Evolutionary conservation across 2,888 invertebrate species (phyloP), one percentile per base, ranked within the genome.

Genomic region (Scaptomyza polygonia): DNA sequence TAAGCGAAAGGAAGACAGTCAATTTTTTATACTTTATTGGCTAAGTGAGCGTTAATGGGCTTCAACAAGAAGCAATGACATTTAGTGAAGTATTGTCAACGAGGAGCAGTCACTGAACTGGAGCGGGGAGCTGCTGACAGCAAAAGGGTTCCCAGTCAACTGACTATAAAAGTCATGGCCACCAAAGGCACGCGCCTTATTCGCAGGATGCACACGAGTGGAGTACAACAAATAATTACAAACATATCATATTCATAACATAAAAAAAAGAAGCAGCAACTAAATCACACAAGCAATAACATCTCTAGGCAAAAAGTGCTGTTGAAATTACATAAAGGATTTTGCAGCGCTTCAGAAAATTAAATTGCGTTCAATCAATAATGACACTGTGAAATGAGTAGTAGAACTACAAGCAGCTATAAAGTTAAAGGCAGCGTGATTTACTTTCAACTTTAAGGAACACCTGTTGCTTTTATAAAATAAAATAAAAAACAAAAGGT

Each of bases 141-240:
- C 18, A 11, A 40, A 43, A 21, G 18, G 32, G 36, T 54, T 21
- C 14, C 29, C 56, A 27, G 40, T 30, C 42, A 56, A 30, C 16
- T 21, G 52, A 67, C 75, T 88, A 88, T 88, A 88, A 88, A 88
- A 88, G 82, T 68, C 62, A 54, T 42, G 47, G 39, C 45, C 56
- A 59, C 52, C 65, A 70, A 56, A 47, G 72, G 32, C 70, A 72
- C 18, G 32, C 72, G 68, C 70, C 79, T 86, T 82, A 88, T 88
- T 88, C 79, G 69, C 72, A 68, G 65, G 54, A 71, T 67, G 72
- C 56, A 54, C 59, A 69, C 75, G 67, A 66, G 36, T 62, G 48
- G 47, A 54, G 34, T 57, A 54, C 58, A 29, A 43, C 55, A 49
- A 27, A 61, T 25, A 25, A 25, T 25, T 25, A 25, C 25, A 25